phyloP scores from a whole-genome alignment of 2,113 vertebrate species.

The Lophius piscatorius region DNA sequence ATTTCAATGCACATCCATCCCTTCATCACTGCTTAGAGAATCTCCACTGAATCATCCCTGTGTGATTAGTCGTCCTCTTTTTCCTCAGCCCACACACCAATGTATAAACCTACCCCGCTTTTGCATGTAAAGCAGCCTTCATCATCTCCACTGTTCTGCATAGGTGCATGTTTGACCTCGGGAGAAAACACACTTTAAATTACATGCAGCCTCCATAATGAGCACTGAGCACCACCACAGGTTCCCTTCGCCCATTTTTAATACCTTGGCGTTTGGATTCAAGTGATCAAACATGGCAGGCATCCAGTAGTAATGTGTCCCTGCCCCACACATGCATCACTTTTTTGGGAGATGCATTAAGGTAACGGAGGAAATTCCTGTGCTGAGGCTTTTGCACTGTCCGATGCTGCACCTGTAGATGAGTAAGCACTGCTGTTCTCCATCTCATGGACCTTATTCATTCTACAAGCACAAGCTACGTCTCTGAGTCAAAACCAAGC shows the following conservation, averaged over 20 bases:
- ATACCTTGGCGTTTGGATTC: conserved; percentile 49
- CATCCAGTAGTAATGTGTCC: conserved; percentile 54
- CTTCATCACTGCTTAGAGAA: conserved; percentile 41
- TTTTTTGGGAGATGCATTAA: conserved; percentile 42
- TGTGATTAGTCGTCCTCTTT: conserved; percentile 52
- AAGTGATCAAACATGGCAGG: conserved; percentile 66
- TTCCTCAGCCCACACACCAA: conserved; percentile 60
- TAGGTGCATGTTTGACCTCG: conserved; percentile 29
- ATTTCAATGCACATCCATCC: conserved; percentile 42
- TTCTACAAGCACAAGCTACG: conserved; percentile 22
- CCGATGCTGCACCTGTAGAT: conserved; percentile 8
- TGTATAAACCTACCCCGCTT: conserved; percentile 67
- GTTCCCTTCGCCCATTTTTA: conserved; percentile 29
- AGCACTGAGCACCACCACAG: conserved; percentile 48
- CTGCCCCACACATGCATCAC: conserved; percentile 19
- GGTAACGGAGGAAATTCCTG: conserved; percentile 55
- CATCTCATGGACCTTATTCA: conserved; percentile 8
- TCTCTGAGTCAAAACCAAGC: conserved; percentile 41
- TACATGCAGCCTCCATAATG: conserved; percentile 52
- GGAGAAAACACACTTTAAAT: conserved; percentile 33
- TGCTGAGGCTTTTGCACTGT: conserved; percentile 54
- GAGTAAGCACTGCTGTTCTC: conserved; percentile 8
- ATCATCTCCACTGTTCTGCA: conserved; percentile 40
- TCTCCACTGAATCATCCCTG: conserved; percentile 61
- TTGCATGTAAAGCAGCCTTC: conserved; percentile 55